These are phyloP conservation scores for Drosophila austrosaltans DNA, from an alignment of 2,888 invertebrate species.

Conservation along the genomic window DNA sequence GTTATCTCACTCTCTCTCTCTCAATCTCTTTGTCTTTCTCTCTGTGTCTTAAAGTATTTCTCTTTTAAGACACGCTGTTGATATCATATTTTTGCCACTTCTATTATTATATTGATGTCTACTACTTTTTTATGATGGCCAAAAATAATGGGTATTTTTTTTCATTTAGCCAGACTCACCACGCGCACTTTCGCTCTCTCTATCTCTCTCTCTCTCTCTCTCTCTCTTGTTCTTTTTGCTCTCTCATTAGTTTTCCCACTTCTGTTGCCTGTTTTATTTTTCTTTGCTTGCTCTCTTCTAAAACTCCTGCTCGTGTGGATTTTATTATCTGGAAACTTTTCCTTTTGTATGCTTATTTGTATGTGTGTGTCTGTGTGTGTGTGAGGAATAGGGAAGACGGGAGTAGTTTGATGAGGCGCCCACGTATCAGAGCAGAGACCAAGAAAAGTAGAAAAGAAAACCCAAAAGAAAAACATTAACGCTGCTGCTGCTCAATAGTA, in stretches of 20 bases:
- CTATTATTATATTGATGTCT: constrained; percentile 70
- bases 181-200: constrained; percentile 24
- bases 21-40: constrained; percentile 28
- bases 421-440: constrained; percentile 59
- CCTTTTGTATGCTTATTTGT: constrained; percentile 51
- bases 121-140: constrained; percentile 47
- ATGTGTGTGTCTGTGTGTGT: constrained; percentile 30
- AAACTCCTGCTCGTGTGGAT: constrained; percentile 51
- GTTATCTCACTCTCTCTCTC: neutral
- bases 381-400: neutral
- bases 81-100: constrained; percentile 78
- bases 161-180: constrained; percentile 53
- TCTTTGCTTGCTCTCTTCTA: neutral
- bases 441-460: constrained; percentile 26
- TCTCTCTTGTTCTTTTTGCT: constrained; percentile 20
- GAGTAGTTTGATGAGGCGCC: constrained; percentile 70
- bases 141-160: constrained; percentile 62
- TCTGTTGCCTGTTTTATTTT: neutral
- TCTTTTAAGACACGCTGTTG: constrained; percentile 71
- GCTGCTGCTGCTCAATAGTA: constrained; percentile 57
- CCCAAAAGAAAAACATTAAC: constrained; percentile 56
- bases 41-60: constrained; percentile 7
- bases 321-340: constrained; percentile 73
- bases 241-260: constrained; percentile 15
- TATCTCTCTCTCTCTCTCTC: constrained; percentile 7